Evolutionary conservation across 2,888 invertebrate genomes (phyloP).

Genomic region (Lagria hirta): DNA sequence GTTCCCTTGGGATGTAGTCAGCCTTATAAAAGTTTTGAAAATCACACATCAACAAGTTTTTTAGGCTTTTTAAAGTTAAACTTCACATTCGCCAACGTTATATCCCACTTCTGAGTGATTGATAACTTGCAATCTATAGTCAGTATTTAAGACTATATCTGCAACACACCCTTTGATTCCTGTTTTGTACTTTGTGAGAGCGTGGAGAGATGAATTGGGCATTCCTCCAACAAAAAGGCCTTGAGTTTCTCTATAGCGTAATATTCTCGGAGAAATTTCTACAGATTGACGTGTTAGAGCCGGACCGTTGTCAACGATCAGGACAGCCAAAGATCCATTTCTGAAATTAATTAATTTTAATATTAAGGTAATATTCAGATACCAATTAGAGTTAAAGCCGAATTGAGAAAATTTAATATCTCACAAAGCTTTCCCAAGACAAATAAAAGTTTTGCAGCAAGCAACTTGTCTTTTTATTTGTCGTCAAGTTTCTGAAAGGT

Average conservation of each 20-base stretch:
- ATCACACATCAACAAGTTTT: constrained; percentile 45
- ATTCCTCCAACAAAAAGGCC: constrained; percentile 80
- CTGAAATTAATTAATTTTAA: constrained; percentile 60
- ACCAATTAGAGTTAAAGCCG: too few species aligned
- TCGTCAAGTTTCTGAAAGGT: constrained; percentile 8
- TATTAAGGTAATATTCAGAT: too few species aligned
- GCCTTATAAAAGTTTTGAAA: constrained; percentile 47
- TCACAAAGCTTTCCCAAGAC: too few species aligned
- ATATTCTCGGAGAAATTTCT: constrained; percentile 72
- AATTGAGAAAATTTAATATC: too few species aligned
- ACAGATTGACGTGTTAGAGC: constrained; percentile 80
- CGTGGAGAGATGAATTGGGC: constrained; percentile 47
- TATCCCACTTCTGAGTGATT: constrained; percentile 58
- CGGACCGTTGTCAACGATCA: constrained; percentile 87
- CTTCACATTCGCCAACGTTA: constrained; percentile 53
- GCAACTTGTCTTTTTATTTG: constrained; percentile 8
- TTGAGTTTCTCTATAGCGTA: constrained; percentile 56
- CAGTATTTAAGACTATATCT: constrained; percentile 63
- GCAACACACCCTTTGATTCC: constrained; percentile 66
- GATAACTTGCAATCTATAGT: constrained; percentile 58
- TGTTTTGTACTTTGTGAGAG: constrained; percentile 56
- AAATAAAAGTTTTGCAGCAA: constrained; percentile 6
- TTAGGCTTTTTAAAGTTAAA: constrained; percentile 40
- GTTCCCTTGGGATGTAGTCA: constrained; percentile 44
- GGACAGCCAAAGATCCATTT: constrained; percentile 80